Base-by-base conservation (phyloP, 2,113 vertebrate genomes). In the Stegastes partitus region DNA sequence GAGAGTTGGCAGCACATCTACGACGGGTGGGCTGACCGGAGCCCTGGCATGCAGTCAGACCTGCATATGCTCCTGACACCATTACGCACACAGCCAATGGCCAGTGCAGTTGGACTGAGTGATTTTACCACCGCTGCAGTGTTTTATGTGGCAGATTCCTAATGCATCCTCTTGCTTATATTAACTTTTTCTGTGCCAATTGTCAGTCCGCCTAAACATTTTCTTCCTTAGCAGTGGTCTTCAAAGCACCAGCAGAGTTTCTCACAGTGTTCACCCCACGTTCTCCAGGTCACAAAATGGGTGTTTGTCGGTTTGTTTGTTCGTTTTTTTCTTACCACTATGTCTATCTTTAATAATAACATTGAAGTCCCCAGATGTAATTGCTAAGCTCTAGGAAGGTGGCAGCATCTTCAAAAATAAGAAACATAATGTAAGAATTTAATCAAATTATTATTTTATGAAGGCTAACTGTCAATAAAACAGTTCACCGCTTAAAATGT, bases 21-120 rank as follows among this genome's bases (percentile, higher is more conserved):
- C 68, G 14, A 42, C 45, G 81, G 89, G 83, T 88, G 92, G 92
- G 83, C 88, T 83, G 84, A 89, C 85, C 84, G 68, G 80, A 87
- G 77, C 55, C 55, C 80, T 90, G 90, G 87, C 90, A 79, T 28
- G 0, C 39, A 15, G 63, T 82, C 85, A 81, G 66, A 47, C 58
- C 69, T 51, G 67, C 71, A 53, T 74, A 74, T 79, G 53, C 68
- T 53, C 83, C 76, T 21, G 37, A 68, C 69, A 69, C 68, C 80
- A 62, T 79, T 71, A 82, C 70, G 66, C 69, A 81, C 54, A 59
- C 55, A 68, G 79, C 42, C 74, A 53, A 72, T 62, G 31, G 74
- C 72, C 87, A 85, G 19, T 51, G 74, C 74, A 87, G 49, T 26
- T 72, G 81, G 58, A 70, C 79, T 70, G 84, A 82, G 77, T 72